These are phyloP conservation scores for Ptyas mucosa DNA, from an alignment of 2,113 vertebrate genomes.

Conservation along the genomic window DNA sequence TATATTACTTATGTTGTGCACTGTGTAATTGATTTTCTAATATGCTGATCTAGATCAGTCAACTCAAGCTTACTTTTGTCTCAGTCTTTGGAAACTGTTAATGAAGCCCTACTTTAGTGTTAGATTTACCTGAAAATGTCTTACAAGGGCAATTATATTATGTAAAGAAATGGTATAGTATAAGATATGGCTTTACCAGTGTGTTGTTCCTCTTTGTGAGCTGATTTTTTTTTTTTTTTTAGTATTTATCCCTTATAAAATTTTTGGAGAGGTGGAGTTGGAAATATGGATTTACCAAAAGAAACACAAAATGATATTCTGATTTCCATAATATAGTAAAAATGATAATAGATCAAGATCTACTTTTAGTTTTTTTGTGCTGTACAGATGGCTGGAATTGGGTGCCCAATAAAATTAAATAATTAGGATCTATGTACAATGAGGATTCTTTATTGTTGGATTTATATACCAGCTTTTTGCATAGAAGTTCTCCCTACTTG, in stretches of 20 bases:
- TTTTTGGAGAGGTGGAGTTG: neutral
- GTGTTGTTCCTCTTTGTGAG: neutral
- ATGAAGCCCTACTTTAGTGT: neutral
- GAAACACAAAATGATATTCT: too few species aligned
- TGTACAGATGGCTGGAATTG: too few species aligned
- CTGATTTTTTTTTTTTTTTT: neutral
- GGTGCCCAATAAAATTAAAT: too few species aligned
- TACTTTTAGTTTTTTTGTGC: neutral
- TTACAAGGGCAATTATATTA: neutral
- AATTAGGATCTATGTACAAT: too few species aligned
- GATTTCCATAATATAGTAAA: neutral
- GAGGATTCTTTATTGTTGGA: too few species aligned
- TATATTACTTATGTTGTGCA: neutral
- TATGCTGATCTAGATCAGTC: neutral
- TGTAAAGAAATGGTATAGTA: neutral
- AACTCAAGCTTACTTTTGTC: neutral
- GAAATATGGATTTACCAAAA: neutral
- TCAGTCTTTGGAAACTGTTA: neutral
- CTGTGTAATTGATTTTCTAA: neutral
- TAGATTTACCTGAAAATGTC: neutral
- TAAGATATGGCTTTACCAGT: neutral
- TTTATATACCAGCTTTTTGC: too few species aligned
- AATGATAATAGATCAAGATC: neutral
- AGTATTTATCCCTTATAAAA: neutral
- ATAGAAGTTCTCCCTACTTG: too few species aligned